Evolutionary conservation across 2,797 vertebrate genomes (phyloP), one percentile per base, ranked within the genome.

Genomic region (Lepilemur septentrionalis): DNA sequence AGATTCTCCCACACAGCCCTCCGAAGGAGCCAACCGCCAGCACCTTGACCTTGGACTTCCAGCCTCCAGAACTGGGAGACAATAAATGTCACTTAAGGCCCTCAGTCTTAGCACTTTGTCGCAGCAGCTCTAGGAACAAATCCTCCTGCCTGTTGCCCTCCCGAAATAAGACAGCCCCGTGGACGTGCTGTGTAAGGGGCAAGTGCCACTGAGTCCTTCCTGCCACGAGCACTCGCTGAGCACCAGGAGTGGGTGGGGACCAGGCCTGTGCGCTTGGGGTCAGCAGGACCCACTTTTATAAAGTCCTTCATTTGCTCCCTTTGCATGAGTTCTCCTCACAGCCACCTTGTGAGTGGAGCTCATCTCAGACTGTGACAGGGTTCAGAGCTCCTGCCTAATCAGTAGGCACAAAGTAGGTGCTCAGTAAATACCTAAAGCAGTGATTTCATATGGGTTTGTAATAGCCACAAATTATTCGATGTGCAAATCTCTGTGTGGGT

Each of bases 231-330:
- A 14, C 5, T n/a, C 69, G 18, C 0, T 38, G 55, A 82, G 38
- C n/a, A 0, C 69, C 25, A 2, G 14, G n/a, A 9, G 38, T 7
- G 7, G 30, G 7, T 52, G 0, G 69, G 70, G 28, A 2, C 52
- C 10, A 0, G 0, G 32, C 18, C 48, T 1, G 7, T 1, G 52
- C 2, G 3, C 57, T 0, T 30, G 48, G 3, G 30, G 32, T 59
- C 55, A n/a, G 48, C 9, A 0, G 1, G 30, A 25, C 50, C 43
- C 5, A 20, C 43, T n/a, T 2, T 8, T 3, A 2, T 4, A 7
- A 23, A 1, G 52, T 10, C 81, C 25, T 46, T 35, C 9, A 0
- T 25, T 48, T 13, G 38, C 25, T 50, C n/a, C 82, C 55, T 69
- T 35, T 7, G 17, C 9, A 0, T 14, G 32, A 76, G 41, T 13